Evolutionary conservation across 1,140 invertebrate genomes (phyloP).

Genomic region (Platorchestia sp.): DNA sequence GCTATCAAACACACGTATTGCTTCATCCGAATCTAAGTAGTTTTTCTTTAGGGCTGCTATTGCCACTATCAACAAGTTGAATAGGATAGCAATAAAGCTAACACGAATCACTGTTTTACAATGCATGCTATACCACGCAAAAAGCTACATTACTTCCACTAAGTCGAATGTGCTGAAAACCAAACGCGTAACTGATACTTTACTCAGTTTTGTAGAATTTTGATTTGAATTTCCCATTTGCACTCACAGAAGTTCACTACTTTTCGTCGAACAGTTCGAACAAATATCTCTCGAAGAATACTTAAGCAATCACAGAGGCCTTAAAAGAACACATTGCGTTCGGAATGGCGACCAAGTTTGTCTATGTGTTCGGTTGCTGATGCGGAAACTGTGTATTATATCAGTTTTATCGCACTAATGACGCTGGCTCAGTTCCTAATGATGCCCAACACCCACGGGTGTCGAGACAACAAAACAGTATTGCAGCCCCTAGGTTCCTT

Average conservation of each 20-base stretch:
- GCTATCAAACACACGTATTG: too few relatives aligned
- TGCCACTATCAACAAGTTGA: not conserved
- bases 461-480: not conserved
- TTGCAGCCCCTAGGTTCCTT: conserved; percentile 13
- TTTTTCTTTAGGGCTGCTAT: too few relatives aligned
- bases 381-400: not conserved
- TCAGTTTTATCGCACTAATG: conserved; percentile 40
- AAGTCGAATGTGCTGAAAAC: not conserved
- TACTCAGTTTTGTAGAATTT: not conserved
- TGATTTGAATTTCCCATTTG: not conserved
- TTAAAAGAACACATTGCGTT: not conserved
- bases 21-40: too few relatives aligned
- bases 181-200: not conserved
- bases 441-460: conserved; percentile 41
- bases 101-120: not conserved
- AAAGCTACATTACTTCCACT: not conserved
- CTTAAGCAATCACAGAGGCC: not conserved
- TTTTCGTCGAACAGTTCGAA: not conserved
- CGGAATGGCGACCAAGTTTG: not conserved
- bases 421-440: conserved; percentile 44
- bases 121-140: not conserved
- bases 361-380: not conserved
- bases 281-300: not conserved
- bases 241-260: not conserved
- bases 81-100: not conserved